Evolutionary conservation across 1,140 invertebrate species (phyloP).

Genomic region (Leptinotarsa defecta): DNA sequence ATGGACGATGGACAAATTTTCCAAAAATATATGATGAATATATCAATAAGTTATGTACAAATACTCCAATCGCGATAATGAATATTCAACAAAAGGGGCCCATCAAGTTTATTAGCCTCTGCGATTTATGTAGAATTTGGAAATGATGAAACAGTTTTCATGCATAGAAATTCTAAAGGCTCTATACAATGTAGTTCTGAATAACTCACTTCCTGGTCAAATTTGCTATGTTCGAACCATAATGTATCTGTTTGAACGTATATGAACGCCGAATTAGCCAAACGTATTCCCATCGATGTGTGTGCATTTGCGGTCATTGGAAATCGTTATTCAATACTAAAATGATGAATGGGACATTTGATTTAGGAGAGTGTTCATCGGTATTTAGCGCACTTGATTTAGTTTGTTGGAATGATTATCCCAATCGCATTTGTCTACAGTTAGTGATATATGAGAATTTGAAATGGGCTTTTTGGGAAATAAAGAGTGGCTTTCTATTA

Average conservation of each 20-base stretch:
- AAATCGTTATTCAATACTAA: slow-evolving; percentile 1
- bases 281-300: neutral
- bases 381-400: neutral
- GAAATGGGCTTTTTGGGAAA: no score
- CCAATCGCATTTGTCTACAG: neutral
- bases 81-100: no score
- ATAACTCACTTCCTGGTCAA: neutral
- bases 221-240: slow-evolving; percentile 1
- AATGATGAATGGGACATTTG: slow-evolving; percentile 4
- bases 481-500: no score
- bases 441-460: neutral
- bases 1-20: no score
- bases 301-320: neutral
- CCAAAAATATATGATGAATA: no score
- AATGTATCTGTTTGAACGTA: neutral
- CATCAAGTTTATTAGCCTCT: no score
- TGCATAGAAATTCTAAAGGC: neutral
- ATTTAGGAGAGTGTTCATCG: slow-evolving; percentile 3
- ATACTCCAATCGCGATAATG: no score
- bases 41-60: no score
- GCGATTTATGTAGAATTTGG: no score
- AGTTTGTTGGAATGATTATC: neutral
- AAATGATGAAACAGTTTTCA: neutral
- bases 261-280: slow-evolving; percentile 2
- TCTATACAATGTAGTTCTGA: neutral